Evolutionary conservation across 2,113 vertebrate species (phyloP), one percentile per base, ranked within the genome.

Genomic region (Pluvialis apricaria): DNA sequence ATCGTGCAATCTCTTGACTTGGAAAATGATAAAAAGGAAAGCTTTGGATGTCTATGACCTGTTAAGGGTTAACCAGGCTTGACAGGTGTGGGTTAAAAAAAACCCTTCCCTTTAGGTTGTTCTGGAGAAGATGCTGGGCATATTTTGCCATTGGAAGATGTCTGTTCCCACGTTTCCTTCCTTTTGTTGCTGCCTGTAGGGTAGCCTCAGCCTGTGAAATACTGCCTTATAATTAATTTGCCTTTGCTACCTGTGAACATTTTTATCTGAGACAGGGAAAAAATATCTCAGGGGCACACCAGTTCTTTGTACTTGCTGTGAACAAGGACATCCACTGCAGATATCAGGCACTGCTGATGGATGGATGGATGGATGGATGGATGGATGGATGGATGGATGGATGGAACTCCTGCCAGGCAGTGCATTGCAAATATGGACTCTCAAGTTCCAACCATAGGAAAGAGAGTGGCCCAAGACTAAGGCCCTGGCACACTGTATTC

Each of bases 221-320:
- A 24, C 13, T 65, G 16, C n/a, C 9, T 44, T 52, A 9, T 26
- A 52, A 60, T 47, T 76, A 24, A 71, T 84, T 79, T 89, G 11
- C 25, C 69, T 84, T 83, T 58, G 9, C 38, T 86, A 22, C 17
- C 8, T 25, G 24, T 38, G n/a, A 47, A 65, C 34, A 10, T 4
- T 11, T 88, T 88, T 57, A 14, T 38, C 45, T 81, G 80, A 70
- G 17, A 64, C 36, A 26, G 13, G 38, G 15, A 22, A 66, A 57
- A 52, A 1, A 0, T 15, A 1, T 40, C 52, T 81, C 29, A 32
- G 15, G 47, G 9, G 4, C 38, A 66, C 77, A 31, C 4, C 5
- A 29, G 64, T 87, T 51, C 26, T 71, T 90, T 47, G 13, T 60
- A 12, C 45, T 62, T 45, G 15, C 16, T 66, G 15, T 40, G 36